These are phyloP conservation scores for Eristalis intricaria DNA, from an alignment of 2,888 invertebrate species.

Conservation along the genomic window DNA sequence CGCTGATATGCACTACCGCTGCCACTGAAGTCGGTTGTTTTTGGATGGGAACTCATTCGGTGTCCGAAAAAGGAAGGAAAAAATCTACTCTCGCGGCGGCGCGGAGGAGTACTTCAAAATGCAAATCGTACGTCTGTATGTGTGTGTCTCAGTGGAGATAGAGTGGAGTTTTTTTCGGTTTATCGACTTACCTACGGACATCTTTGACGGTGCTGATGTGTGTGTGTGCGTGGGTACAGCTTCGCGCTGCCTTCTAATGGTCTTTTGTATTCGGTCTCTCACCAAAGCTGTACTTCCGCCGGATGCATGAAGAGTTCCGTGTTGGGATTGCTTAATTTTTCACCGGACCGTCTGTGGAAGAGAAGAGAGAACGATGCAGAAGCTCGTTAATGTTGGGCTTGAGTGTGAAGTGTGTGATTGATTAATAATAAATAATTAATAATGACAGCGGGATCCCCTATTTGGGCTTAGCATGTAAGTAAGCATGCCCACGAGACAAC, in stretches of 20 bases:
- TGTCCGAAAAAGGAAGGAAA: constrained; percentile 52
- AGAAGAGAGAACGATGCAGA: constrained; percentile 12
- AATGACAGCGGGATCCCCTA: constrained; percentile 29
- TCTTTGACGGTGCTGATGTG: constrained; percentile 50
- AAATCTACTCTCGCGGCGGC: constrained; percentile 10
- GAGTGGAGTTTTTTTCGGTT: neutral
- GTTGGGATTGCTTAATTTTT: constrained; percentile 73
- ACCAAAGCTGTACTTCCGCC: constrained; percentile 73
- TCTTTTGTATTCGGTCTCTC: constrained; percentile 67
- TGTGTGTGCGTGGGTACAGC: constrained; percentile 46
- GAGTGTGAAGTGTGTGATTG: constrained; percentile 35
- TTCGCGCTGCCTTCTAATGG: constrained; percentile 62
- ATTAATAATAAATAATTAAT: constrained; percentile 35
- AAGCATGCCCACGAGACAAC: too few species aligned
- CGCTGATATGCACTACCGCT: constrained; percentile 9
- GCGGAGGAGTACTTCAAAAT: neutral
- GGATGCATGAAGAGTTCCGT: constrained; percentile 73
- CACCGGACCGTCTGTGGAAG: constrained; percentile 38
- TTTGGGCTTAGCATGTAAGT: constrained; percentile 1
- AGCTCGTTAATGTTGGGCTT: constrained; percentile 29
- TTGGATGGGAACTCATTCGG: constrained; percentile 31
- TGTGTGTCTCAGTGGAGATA: neutral
- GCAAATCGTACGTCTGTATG: neutral
- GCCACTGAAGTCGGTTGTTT: constrained; percentile 26
- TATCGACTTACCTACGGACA: constrained; percentile 73